Evolutionary conservation across 2,113 vertebrate species (phyloP).

Genomic region (Carassius carassius): DNA sequence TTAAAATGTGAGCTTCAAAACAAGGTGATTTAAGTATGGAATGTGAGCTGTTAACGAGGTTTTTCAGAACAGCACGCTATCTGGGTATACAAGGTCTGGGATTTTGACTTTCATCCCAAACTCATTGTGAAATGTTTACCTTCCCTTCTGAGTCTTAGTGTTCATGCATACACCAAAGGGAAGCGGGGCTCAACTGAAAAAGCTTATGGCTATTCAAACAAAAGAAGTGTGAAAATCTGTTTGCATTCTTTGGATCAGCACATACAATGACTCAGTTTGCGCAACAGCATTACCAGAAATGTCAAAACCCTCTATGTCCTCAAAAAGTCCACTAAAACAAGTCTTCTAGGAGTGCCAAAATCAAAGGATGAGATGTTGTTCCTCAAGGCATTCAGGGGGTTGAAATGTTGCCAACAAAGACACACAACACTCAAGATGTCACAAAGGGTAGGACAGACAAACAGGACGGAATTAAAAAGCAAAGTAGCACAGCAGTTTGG

Average conservation of each 20-base stretch:
- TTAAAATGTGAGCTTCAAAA: slow-evolving; percentile 1
- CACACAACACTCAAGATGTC: slow-evolving; percentile 27
- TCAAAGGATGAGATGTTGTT: slow-evolving; percentile 13
- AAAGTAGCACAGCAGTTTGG: slow-evolving; percentile 40
- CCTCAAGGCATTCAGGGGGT: slow-evolving; percentile 15
- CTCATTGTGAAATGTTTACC: slow-evolving; percentile 27
- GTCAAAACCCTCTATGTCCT: neutral
- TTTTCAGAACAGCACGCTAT: slow-evolving; percentile 26
- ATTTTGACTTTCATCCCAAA: slow-evolving; percentile 22
- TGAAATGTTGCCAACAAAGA: slow-evolving; percentile 42
- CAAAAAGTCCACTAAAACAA: neutral
- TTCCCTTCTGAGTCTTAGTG: slow-evolving; percentile 1
- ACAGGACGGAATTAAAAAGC: slow-evolving; percentile 20
- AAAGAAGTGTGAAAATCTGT: neutral
- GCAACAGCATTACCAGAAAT: neutral
- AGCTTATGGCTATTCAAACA: slow-evolving; percentile 6
- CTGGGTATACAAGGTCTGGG: neutral
- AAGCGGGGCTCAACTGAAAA: slow-evolving; percentile 5
- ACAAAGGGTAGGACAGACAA: slow-evolving; percentile 40
- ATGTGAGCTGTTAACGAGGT: slow-evolving; percentile 26
- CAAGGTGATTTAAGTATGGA: neutral
- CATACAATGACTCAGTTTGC: neutral
- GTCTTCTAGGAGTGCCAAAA: slow-evolving; percentile 2
- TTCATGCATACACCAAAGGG: slow-evolving; percentile 2
- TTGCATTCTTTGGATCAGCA: neutral